These are phyloP conservation scores for Zophobas atratus DNA, from an alignment of 1,140 invertebrate genomes.

Conservation along the genomic window DNA sequence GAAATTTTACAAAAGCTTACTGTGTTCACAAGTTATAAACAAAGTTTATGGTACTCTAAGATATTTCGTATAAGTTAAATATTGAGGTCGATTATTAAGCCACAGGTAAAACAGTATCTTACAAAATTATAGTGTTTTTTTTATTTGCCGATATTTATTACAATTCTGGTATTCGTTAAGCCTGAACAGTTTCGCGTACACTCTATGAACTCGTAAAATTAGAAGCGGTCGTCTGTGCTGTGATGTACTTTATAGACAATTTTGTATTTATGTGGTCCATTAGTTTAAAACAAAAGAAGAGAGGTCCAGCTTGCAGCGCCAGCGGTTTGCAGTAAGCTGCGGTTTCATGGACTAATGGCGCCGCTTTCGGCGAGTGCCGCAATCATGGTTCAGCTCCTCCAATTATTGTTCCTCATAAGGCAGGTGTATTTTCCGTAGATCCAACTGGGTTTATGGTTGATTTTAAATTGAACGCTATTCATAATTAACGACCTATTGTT, in stretches of 20 bases:
- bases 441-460: no score
- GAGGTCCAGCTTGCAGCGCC: constrained; percentile 12
- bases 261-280: constrained; percentile 36
- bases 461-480: no score
- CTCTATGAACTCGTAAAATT: not conserved
- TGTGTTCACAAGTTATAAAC: no score
- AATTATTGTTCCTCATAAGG: constrained; percentile 22
- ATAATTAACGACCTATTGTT: no score
- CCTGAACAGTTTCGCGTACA: constrained; percentile 1
- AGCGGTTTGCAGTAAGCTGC: constrained; percentile 26
- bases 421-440: constrained; percentile 3
- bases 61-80: no score
- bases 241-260: constrained; percentile 9
- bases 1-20: no score
- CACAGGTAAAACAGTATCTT: no score
- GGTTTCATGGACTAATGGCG: constrained; percentile 37
- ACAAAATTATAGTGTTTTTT: no score
- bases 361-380: constrained; percentile 42
- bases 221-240: constrained; percentile 6
- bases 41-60: no score
- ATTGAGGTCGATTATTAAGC: no score
- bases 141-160: not conserved
- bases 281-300: constrained; percentile 45
- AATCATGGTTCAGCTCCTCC: constrained; percentile 43
- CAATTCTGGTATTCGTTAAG: not conserved